phyloP scores from a whole-genome alignment of 2,888 invertebrate species.

The Lochmaea crataegi region DNA sequence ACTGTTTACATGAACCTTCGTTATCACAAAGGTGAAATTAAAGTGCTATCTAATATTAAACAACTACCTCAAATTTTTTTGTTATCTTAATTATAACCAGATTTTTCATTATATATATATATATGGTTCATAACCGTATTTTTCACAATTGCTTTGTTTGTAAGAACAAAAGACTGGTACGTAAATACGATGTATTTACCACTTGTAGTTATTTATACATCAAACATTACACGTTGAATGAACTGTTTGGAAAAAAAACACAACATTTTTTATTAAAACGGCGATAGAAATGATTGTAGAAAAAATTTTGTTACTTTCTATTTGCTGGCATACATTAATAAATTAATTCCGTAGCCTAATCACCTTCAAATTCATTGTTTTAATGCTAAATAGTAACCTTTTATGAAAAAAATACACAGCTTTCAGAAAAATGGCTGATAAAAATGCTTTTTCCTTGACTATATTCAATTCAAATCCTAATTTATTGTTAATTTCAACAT shows the following conservation, averaged over 20 bases:
- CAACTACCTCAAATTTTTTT: neutral
- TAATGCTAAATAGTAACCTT: too few relatives aligned
- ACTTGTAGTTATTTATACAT: slow-evolving; percentile 13
- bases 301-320: neutral
- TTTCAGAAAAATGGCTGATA: too few relatives aligned
- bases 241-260: neutral
- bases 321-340: neutral
- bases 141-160: slow-evolving; percentile 2
- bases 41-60: neutral
- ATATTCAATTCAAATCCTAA: too few relatives aligned
- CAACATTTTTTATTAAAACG: neutral
- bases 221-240: slow-evolving; percentile 1
- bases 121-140: neutral
- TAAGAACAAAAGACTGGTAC: slow-evolving; percentile 10
- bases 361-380: too few relatives aligned
- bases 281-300: neutral
- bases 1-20: slow-evolving; percentile 9
- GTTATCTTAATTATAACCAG: neutral
- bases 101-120: neutral
- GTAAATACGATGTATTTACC: neutral
- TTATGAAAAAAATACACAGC: too few relatives aligned
- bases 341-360: neutral
- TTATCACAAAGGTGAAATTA: slow-evolving; percentile 15
- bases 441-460: too few relatives aligned
- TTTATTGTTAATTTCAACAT: too few relatives aligned